Percentiles rank a stretch among this genome's conserved stretches.
phyloP scores from a whole-genome alignment of 1,140 invertebrate genomes.

The Neuroterus valhalla region DNA sequence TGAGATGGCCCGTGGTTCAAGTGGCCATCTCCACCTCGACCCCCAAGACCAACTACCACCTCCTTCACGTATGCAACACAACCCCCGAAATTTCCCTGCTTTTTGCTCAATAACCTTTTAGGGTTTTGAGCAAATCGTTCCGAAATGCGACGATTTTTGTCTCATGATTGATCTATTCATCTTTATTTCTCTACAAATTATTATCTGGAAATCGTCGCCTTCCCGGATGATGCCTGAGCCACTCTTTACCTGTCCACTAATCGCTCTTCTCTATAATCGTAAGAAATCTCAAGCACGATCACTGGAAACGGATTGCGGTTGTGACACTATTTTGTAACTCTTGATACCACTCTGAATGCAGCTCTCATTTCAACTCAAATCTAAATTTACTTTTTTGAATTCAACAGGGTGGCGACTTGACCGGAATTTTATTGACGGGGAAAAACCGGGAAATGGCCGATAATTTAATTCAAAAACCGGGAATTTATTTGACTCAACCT shows the following conservation, averaged over 20 bases:
- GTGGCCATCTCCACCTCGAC: not conserved
- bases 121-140: conserved; percentile 22
- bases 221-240: conserved; percentile 28
- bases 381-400: no score
- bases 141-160: conserved; percentile 34
- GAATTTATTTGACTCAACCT: no score
- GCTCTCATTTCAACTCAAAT: not conserved
- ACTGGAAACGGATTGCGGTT: not conserved
- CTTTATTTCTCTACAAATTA: not conserved
- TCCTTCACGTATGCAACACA: conserved; percentile 32
- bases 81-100: conserved; percentile 32
- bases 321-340: not conserved
- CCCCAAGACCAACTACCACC: conserved; percentile 9
- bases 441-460: no score
- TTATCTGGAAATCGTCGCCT: conserved; percentile 24
- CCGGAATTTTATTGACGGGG: no score
- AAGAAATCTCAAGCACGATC: not conserved
- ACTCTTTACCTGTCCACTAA: conserved; percentile 23
- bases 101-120: conserved; percentile 36
- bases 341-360: not conserved
- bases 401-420: no score
- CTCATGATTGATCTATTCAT: not conserved
- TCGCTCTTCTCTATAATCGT: conserved; percentile 8
- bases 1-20: not conserved
- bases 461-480: no score